Evolutionary conservation across 1,140 invertebrate genomes (phyloP).

Genomic region (Octopus sinensis): DNA sequence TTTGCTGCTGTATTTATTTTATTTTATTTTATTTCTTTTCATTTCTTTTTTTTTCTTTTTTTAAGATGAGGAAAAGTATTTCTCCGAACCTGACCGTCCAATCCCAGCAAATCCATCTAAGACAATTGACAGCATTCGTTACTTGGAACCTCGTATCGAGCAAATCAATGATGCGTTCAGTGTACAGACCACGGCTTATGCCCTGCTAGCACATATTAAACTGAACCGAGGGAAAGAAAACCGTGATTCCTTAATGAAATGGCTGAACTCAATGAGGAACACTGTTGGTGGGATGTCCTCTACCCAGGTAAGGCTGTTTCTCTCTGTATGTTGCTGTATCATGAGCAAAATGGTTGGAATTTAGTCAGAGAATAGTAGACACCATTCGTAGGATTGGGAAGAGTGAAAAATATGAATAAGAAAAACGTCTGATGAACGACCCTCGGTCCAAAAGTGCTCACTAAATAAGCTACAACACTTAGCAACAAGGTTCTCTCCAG

Average conservation of each 20-base stretch:
- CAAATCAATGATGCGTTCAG: conserved; percentile 83
- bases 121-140: conserved; percentile 69
- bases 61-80: conserved; percentile 47
- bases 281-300: conserved; percentile 93
- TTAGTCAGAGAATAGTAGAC: too few species aligned
- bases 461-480: too few species aligned
- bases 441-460: too few species aligned
- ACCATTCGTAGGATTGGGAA: too few species aligned
- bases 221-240: conserved; percentile 34
- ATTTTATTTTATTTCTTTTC: background rate
- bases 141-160: conserved; percentile 75
- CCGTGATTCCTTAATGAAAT: conserved; percentile 73
- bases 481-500: too few species aligned
- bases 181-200: conserved; percentile 89
- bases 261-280: conserved; percentile 86
- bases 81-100: conserved; percentile 45
- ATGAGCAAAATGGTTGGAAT: too few species aligned
- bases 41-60: conserved; percentile 15
- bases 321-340: too few species aligned
- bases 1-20: too few species aligned
- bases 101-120: conserved; percentile 45
- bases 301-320: conserved; percentile 66
- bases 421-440: too few species aligned
- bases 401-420: too few species aligned
- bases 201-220: conserved; percentile 73